These are phyloP conservation scores for Pristionchus entomophagus DNA, from an alignment of 2,888 invertebrate genomes.

Conservation along the genomic window DNA sequence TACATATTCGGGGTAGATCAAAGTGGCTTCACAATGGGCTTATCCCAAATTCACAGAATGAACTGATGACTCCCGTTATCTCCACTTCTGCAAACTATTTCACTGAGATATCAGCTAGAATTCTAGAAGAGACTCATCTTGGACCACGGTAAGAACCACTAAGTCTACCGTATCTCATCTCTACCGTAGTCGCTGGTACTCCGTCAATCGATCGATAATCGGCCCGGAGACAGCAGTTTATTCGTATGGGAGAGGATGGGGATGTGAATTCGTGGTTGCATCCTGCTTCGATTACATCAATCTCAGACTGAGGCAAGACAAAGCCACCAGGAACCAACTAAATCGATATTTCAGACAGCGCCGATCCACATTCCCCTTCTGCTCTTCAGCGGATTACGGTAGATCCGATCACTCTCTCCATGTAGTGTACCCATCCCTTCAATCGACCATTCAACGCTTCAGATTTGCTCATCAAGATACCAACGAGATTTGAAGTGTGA, in stretches of 20 bases:
- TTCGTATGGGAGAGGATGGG: slow-evolving; percentile 60
- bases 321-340: background rate
- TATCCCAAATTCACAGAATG: slow-evolving; percentile 58
- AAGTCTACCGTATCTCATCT: background rate
- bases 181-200: slow-evolving; percentile 39
- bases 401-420: background rate
- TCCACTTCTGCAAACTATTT: slow-evolving; percentile 59
- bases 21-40: background rate
- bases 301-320: slow-evolving; percentile 1
- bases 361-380: slow-evolving; percentile 51
- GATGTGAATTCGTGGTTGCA: slow-evolving; percentile 60
- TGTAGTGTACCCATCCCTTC: background rate
- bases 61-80: slow-evolving; percentile 67
- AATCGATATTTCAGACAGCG: slow-evolving; percentile 3
- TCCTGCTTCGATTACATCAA: slow-evolving; percentile 62
- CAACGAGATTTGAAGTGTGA: background rate
- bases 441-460: background rate
- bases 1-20: slow-evolving; percentile 65
- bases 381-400: slow-evolving; percentile 29
- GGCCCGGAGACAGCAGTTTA: slow-evolving; percentile 46
- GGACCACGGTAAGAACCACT: slow-evolving; percentile 54
- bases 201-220: slow-evolving; percentile 25
- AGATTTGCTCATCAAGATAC: background rate
- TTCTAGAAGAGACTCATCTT: slow-evolving; percentile 64
- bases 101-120: slow-evolving; percentile 63